phyloP scores from a whole-genome alignment of 1,140 invertebrate species.

The Pogonomyrmex barbatus region DNA sequence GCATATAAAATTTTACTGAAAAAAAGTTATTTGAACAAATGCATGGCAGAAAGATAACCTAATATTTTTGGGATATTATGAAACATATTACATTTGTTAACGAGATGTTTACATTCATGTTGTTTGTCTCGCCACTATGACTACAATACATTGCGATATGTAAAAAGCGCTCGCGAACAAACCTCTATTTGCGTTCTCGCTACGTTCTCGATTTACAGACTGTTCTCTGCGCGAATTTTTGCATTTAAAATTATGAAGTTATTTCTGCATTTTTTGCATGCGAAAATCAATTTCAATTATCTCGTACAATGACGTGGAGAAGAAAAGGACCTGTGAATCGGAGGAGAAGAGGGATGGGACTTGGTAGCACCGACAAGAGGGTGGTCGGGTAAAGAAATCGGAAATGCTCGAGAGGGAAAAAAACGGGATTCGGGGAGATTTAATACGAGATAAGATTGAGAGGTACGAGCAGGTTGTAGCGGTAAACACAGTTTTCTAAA shows the following conservation, averaged over 20 bases:
- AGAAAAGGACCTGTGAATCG: neutral
- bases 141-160: neutral
- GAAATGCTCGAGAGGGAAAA: slow-evolving; percentile 59
- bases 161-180: neutral
- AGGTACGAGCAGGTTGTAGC: slow-evolving; percentile 68
- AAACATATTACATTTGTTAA: slow-evolving; percentile 37
- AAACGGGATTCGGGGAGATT: slow-evolving; percentile 81
- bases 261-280: slow-evolving; percentile 18
- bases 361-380: slow-evolving; percentile 33
- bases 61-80: neutral
- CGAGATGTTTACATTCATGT: slow-evolving; percentile 34
- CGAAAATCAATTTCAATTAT: slow-evolving; percentile 75
- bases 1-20: neutral
- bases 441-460: slow-evolving; percentile 84
- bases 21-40: slow-evolving; percentile 6
- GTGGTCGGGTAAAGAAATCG: slow-evolving; percentile 56
- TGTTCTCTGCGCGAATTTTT: neutral
- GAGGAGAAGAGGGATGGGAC: neutral
- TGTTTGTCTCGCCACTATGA: neutral
- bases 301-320: slow-evolving; percentile 30
- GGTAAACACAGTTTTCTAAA: slow-evolving; percentile 77
- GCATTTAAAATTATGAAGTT: neutral
- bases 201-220: slow-evolving; percentile 35
- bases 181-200: neutral
- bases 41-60: neutral